Percentiles rank a stretch among this genome's conserved stretches.
Evolutionary conservation across 2,797 vertebrate species (phyloP).

Genomic region (Poecilia gillii): DNA sequence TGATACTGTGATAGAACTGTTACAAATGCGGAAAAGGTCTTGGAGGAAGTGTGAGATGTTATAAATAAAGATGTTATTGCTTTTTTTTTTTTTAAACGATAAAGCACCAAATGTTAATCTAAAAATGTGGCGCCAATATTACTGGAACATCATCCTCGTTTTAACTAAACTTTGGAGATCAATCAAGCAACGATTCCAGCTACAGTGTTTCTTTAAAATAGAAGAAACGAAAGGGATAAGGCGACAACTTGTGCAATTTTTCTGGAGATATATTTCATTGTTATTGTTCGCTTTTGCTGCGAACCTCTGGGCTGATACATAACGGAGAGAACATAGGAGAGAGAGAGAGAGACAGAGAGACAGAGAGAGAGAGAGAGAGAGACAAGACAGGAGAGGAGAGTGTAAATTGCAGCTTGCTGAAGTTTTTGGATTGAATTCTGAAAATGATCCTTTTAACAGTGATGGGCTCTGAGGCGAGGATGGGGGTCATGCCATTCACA

Average conservation of each 20-base stretch:
- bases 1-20: background rate
- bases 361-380: slow-evolving; percentile 39
- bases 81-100: background rate
- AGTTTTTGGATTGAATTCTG: slow-evolving; percentile 87
- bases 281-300: slow-evolving; percentile 69
- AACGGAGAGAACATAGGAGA: slow-evolving; percentile 50
- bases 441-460: slow-evolving; percentile 86
- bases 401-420: slow-evolving; percentile 85
- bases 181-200: slow-evolving; percentile 32
- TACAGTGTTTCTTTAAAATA: slow-evolving; percentile 46
- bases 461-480: slow-evolving; percentile 82
- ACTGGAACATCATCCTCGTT: slow-evolving; percentile 13
- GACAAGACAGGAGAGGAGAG: slow-evolving; percentile 42
- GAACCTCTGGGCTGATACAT: slow-evolving; percentile 67
- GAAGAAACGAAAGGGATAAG: slow-evolving; percentile 13
- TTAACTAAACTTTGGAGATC: slow-evolving; percentile 57
- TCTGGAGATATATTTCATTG: slow-evolving; percentile 71
- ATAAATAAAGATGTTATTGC: background rate
- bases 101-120: background rate
- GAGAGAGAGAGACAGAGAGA: slow-evolving; percentile 10
- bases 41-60: slow-evolving; percentile 4
- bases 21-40: background rate
- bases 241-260: slow-evolving; percentile 52
- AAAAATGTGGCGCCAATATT: background rate
- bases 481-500: slow-evolving; percentile 82